phyloP scores from a whole-genome alignment of 2,888 invertebrate genomes.

The Caenorhabditis macrosperma region DNA sequence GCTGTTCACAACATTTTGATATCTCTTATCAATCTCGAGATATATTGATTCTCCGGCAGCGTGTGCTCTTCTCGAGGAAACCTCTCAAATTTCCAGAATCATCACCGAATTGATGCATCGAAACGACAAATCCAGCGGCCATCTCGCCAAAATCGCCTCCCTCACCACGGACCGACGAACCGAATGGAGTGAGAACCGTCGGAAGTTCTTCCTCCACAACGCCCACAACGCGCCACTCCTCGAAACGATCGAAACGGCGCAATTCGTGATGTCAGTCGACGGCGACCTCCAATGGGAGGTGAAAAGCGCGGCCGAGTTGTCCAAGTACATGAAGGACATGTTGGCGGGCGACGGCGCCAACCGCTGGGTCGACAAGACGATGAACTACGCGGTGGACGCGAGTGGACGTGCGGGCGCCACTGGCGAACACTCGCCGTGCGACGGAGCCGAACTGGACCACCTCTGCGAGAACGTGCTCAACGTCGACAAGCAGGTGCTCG shows the following conservation, averaged over 20 bases:
- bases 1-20: too few species aligned
- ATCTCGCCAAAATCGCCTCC: constrained; percentile 34
- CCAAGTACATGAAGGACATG: constrained; percentile 71
- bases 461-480: constrained; percentile 74
- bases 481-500: constrained; percentile 67
- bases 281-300: constrained; percentile 67
- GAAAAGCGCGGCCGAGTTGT: constrained; percentile 65
- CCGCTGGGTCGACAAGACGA: constrained; percentile 77
- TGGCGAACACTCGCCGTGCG: constrained; percentile 74
- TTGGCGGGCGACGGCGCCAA: constrained; percentile 73
- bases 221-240: constrained; percentile 64
- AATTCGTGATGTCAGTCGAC: constrained; percentile 71
- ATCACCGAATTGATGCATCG: constrained; percentile 71
- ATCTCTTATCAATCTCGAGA: too few species aligned
- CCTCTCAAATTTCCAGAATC: too few species aligned
- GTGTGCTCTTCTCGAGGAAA: too few species aligned
- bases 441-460: constrained; percentile 77
- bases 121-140: constrained; percentile 59
- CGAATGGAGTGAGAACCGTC: constrained; percentile 71
- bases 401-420: constrained; percentile 73
- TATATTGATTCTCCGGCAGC: too few species aligned
- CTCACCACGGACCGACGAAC: constrained; percentile 59
- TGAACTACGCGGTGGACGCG: constrained; percentile 74
- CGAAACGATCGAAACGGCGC: constrained; percentile 70
- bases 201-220: constrained; percentile 72